These are phyloP conservation scores for Eugnorisma glareosa DNA, from an alignment of 2,888 invertebrate species.

Conservation along the genomic window DNA sequence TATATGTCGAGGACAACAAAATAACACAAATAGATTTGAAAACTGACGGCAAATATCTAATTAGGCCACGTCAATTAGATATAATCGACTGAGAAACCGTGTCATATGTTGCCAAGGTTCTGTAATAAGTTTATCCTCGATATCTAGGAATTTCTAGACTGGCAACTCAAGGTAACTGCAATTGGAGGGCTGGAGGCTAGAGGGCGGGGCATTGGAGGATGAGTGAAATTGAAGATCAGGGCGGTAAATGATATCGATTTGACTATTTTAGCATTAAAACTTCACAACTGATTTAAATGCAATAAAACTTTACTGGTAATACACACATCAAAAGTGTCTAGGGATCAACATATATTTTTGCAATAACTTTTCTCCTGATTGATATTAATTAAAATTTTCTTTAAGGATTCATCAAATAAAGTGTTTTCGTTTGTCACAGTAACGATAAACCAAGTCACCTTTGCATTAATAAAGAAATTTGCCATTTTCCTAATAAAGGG, in stretches of 20 bases:
- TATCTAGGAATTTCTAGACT: slow-evolving; percentile 19
- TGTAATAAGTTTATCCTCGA: slow-evolving; percentile 26
- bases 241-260: neutral
- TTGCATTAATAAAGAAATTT: too few species aligned
- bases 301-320: neutral
- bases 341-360: too few species aligned
- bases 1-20: neutral
- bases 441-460: too few species aligned
- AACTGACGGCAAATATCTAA: neutral
- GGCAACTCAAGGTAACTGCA: slow-evolving; percentile 7
- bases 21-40: neutral
- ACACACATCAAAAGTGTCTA: too few species aligned
- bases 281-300: neutral
- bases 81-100: neutral
- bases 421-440: too few species aligned
- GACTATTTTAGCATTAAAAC: neutral
- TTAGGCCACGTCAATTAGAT: neutral
- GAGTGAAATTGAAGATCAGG: slow-evolving; percentile 3
- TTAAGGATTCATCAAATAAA: too few species aligned
- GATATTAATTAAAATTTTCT: too few species aligned
- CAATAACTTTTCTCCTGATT: too few species aligned
- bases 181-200: neutral
- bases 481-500: too few species aligned
- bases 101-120: slow-evolving; percentile 13
- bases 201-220: neutral